These are phyloP conservation scores for Palloptera scutellata DNA, from an alignment of 2,888 invertebrate species.

Conservation along the genomic window DNA sequence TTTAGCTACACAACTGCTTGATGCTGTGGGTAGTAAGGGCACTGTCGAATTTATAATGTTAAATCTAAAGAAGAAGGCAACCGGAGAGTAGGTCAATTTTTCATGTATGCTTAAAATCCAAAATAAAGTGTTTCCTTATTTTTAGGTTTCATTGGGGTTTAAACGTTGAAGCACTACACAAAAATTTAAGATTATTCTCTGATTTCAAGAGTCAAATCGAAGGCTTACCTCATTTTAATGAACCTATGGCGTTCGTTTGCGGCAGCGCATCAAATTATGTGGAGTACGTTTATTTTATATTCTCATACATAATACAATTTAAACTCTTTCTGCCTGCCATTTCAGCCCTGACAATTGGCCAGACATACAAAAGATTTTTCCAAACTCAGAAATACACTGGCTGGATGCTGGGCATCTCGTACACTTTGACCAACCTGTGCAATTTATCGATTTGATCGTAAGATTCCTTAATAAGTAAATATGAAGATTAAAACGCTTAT, in stretches of 20 bases:
- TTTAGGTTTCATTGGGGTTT: slow-evolving; percentile 77
- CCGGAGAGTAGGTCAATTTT: slow-evolving; percentile 47
- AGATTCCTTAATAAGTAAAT: slow-evolving; percentile 59
- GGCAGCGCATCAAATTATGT: slow-evolving; percentile 86
- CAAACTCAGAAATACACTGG: slow-evolving; percentile 66
- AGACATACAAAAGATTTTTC: slow-evolving; percentile 72
- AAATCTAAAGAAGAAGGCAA: slow-evolving; percentile 75
- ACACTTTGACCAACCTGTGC: slow-evolving; percentile 85
- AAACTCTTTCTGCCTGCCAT: slow-evolving; percentile 22
- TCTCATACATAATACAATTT: background rate
- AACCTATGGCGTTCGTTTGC: slow-evolving; percentile 84
- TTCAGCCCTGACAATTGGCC: slow-evolving; percentile 67
- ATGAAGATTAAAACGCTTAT: background rate
- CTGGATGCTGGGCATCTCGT: slow-evolving; percentile 90
- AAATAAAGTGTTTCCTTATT: background rate
- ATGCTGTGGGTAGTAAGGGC: slow-evolving; percentile 67
- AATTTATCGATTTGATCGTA: slow-evolving; percentile 63
- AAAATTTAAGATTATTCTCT: slow-evolving; percentile 67
- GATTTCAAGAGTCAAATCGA: slow-evolving; percentile 38
- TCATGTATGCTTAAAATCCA: too few species aligned
- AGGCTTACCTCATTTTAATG: slow-evolving; percentile 61
- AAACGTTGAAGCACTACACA: slow-evolving; percentile 77
- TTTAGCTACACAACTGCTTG: slow-evolving; percentile 72
- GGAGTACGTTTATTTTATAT: slow-evolving; percentile 66
- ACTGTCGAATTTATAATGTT: slow-evolving; percentile 82